Conservation (phyloP, 2,113 vertebrate species). For the Microtus ochrogaster region DNA sequence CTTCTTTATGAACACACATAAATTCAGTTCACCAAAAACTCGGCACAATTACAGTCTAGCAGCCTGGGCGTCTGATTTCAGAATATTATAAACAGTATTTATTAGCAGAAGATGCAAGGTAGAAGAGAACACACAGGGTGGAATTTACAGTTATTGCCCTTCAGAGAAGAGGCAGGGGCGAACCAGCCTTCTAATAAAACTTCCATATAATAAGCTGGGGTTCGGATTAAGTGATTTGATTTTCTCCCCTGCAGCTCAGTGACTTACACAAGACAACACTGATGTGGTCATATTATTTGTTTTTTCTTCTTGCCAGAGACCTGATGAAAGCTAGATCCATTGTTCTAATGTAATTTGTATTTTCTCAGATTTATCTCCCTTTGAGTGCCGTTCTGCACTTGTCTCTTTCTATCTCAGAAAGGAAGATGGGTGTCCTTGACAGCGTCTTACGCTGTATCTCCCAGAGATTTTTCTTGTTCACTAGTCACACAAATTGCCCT, state of each 20-base stretch:
- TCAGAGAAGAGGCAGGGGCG: slow-evolving; percentile 50
- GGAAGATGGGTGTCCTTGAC: background rate
- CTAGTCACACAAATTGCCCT: background rate
- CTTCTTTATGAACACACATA: slow-evolving; percentile 74
- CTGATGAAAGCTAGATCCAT: slow-evolving; percentile 74
- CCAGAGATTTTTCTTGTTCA: background rate
- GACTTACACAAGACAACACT: slow-evolving; percentile 75
- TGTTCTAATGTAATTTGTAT: slow-evolving; percentile 53
- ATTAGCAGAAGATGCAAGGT: slow-evolving; percentile 65
- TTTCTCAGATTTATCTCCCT: slow-evolving; percentile 63
- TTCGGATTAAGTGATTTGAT: slow-evolving; percentile 74
- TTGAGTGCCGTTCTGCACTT: slow-evolving; percentile 56
- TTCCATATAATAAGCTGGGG: slow-evolving; percentile 44
- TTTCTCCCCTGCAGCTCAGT: slow-evolving; percentile 67
- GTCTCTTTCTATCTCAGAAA: background rate
- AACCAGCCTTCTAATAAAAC: slow-evolving; percentile 64
- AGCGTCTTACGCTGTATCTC: background rate
- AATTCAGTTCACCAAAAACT: slow-evolving; percentile 55
- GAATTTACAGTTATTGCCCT: slow-evolving; percentile 69
- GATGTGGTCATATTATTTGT: slow-evolving; percentile 73
- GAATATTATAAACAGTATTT: slow-evolving; percentile 74
- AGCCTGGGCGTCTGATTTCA: slow-evolving; percentile 62
- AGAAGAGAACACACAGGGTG: slow-evolving; percentile 63
- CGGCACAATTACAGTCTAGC: slow-evolving; percentile 52
- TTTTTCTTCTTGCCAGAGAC: slow-evolving; percentile 67